phyloP scores from a whole-genome alignment of 1,140 invertebrate species.

The Diprion similis region DNA sequence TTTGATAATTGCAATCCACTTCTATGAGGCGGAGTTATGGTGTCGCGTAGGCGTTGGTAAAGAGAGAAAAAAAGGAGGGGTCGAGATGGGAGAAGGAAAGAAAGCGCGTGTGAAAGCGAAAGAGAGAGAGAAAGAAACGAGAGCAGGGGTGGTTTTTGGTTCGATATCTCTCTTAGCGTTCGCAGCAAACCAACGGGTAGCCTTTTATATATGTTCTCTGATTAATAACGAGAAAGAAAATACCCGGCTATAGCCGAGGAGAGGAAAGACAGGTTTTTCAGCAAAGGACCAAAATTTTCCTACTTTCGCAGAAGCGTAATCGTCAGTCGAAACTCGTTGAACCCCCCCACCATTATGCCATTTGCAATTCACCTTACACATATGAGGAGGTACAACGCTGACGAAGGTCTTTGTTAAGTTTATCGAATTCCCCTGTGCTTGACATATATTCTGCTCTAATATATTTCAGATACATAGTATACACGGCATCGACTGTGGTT shows the following conservation, averaged over 20 bases:
- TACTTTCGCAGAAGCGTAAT: background rate
- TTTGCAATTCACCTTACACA: background rate
- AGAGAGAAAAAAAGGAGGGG: slow-evolving; percentile 24
- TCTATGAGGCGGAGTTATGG: slow-evolving; percentile 25
- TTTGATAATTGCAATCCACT: slow-evolving; percentile 54
- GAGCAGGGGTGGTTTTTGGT: slow-evolving; percentile 21
- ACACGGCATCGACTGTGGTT: too few relatives aligned
- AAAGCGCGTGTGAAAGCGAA: too few relatives aligned
- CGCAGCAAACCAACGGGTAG: slow-evolving; percentile 20
- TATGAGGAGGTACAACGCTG: too few relatives aligned
- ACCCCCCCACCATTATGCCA: background rate
- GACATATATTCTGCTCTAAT: too few relatives aligned
- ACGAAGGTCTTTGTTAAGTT: too few relatives aligned
- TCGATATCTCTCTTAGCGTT: slow-evolving; percentile 41
- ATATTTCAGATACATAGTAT: too few relatives aligned
- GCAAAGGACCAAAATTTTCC: background rate
- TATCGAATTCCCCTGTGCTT: too few relatives aligned
- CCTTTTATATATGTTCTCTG: background rate
- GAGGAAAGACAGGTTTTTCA: background rate
- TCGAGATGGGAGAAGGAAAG: slow-evolving; percentile 16
- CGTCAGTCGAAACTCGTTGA: too few relatives aligned
- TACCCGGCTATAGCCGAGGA: background rate
- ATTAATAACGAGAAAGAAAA: background rate
- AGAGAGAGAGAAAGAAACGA: too few relatives aligned
- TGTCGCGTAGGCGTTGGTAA: slow-evolving; percentile 8